These are phyloP conservation scores for Zaprionus capensis DNA, from an alignment of 1,140 invertebrate species.

Conservation along the genomic window DNA sequence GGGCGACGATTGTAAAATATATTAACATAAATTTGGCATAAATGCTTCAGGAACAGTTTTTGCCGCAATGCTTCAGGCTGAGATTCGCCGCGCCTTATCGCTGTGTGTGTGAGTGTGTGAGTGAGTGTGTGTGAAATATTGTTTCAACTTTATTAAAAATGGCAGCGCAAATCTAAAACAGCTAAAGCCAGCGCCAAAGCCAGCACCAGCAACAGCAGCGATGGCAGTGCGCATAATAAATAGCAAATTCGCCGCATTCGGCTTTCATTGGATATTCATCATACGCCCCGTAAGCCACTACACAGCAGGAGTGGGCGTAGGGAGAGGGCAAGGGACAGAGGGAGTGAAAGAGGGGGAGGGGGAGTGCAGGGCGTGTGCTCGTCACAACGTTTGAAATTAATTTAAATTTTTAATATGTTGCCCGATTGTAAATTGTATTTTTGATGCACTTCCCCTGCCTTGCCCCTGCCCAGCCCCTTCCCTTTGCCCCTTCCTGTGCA, in stretches of 20 bases:
- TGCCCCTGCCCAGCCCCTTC: neutral
- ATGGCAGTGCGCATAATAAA: conserved; percentile 58
- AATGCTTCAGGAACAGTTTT: conserved; percentile 79
- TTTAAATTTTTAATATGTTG: conserved; percentile 76
- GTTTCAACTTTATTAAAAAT: conserved; percentile 78
- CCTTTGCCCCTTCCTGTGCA: too few species aligned
- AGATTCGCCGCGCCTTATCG: conserved; percentile 40
- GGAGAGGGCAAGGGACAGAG: too few species aligned
- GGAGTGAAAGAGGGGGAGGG: too few species aligned
- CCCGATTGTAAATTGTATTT: conserved; percentile 63
- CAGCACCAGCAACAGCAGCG: neutral
- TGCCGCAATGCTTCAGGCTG: conserved; percentile 17
- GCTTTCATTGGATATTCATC: conserved; percentile 48
- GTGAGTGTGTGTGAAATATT: conserved; percentile 56
- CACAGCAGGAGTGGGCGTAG: neutral
- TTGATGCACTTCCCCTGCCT: conserved; percentile 16
- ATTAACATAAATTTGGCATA: conserved; percentile 84
- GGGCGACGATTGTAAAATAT: conserved; percentile 73
- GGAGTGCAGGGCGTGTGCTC: neutral
- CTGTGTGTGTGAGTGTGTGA: conserved; percentile 1
- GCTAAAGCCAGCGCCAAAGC: conserved; percentile 36
- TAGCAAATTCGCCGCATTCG: conserved; percentile 39
- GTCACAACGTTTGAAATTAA: conserved; percentile 67
- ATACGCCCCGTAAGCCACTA: conserved; percentile 31
- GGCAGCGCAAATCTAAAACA: conserved; percentile 58